Percentiles rank a stretch among this genome's conserved stretches.
Conservation (phyloP, 2,888 invertebrate genomes). For the Ormyrus nitidulus region DNA sequence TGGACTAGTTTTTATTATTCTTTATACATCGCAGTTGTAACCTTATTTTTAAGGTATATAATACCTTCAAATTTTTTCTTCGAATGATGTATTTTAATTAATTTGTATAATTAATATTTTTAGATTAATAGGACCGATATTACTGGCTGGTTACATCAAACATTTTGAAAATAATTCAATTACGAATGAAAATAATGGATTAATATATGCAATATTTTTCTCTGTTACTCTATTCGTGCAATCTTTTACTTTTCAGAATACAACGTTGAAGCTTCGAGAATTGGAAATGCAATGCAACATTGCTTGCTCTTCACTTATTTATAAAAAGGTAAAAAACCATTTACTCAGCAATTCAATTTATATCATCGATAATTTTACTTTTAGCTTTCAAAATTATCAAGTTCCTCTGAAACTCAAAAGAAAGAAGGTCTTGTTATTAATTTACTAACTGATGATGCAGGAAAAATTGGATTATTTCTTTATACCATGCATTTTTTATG, state of each 20-base stretch:
- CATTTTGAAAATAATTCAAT: background rate
- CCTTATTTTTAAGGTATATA: background rate
- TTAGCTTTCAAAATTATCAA: background rate
- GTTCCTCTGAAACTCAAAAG: background rate
- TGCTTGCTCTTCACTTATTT: conserved; percentile 86
- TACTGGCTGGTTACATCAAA: background rate
- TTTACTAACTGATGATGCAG: background rate
- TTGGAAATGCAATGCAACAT: conserved; percentile 87
- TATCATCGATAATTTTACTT: background rate
- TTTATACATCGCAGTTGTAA: background rate
- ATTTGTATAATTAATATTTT: too few relatives aligned
- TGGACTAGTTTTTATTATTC: background rate
- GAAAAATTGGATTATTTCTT: background rate
- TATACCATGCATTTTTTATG: background rate
- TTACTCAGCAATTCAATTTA: too few relatives aligned
- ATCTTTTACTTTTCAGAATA: conserved; percentile 80
- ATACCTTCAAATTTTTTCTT: background rate
- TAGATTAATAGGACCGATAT: background rate
- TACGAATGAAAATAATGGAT: background rate
- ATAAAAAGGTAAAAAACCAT: conserved; percentile 82
- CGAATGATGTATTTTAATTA: too few relatives aligned
- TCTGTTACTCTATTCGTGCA: conserved; percentile 76
- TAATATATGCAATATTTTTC: background rate
- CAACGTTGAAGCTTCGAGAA: conserved; percentile 77
- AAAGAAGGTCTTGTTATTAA: background rate